Evolutionary conservation across 2,888 invertebrate genomes (phyloP).

Genomic region (Tanypteryx hageni): DNA sequence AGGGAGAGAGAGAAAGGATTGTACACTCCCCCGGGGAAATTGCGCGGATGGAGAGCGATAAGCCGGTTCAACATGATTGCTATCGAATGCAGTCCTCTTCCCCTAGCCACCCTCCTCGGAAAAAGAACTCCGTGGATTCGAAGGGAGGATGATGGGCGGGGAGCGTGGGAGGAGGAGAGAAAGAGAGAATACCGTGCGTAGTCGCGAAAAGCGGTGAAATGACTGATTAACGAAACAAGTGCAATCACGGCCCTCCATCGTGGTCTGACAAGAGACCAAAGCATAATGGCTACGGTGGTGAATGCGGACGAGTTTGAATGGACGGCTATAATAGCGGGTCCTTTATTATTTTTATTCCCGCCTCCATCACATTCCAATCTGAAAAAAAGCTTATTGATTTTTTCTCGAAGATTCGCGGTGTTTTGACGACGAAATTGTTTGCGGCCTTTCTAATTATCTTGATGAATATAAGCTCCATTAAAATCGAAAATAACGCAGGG

Average conservation of each 20-base stretch:
- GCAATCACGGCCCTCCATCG: background rate
- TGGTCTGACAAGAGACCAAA: background rate
- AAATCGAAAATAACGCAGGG: too few species aligned
- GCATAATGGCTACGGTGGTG: background rate
- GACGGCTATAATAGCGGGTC: background rate
- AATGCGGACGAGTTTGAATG: background rate
- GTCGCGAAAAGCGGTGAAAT: constrained; percentile 33
- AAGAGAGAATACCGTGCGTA: background rate
- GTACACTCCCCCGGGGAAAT: constrained; percentile 28
- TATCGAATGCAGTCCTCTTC: constrained; percentile 14
- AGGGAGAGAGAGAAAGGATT: background rate
- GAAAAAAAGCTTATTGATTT: too few species aligned
- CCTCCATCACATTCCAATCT: background rate
- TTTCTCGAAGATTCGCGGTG: too few species aligned
- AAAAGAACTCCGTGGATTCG: constrained; percentile 19
- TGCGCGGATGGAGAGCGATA: constrained; percentile 5
- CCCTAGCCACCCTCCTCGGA: background rate
- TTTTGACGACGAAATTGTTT: too few species aligned
- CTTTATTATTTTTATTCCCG: background rate
- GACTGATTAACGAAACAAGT: constrained; percentile 42
- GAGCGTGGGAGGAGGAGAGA: background rate
- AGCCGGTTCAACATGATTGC: constrained; percentile 40
- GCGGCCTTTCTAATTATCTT: too few species aligned
- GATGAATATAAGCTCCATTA: too few species aligned
- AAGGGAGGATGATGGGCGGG: background rate